Base-by-base conservation (phyloP, 2,888 invertebrate species). In the Carcina quercana region DNA sequence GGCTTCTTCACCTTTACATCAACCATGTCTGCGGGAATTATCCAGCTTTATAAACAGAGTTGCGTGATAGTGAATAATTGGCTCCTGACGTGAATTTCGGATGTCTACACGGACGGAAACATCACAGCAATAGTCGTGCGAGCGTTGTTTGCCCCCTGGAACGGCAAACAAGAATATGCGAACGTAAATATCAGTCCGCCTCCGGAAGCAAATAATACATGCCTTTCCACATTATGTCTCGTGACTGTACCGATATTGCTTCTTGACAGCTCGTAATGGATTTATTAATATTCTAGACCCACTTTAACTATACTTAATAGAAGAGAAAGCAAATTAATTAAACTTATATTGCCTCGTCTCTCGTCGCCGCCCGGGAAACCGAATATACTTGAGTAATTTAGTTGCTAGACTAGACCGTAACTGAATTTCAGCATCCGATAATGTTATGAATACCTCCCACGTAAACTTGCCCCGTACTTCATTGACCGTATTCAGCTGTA, bases 81-180 rank as follows among this genome's bases (percentile, higher is more conserved):
- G 2, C 5, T 11, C 22, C 24, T 28, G 20, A 25, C 19, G 34
- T 46, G 42, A 40, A 45, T 49, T 45, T 47, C 43, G 37, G 33
- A 47, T 47, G 35, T 48, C 42, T 40, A 37, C 40, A 34, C 43
- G 43, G 42, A 34, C 43, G 43, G 42, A 47, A 47, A 47, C 35
- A 34, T 45, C 37, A 30, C 40, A 35, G 47, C 48, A 48, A 49
- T 47, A 48, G 48, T 42, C 41, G 39, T 32, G 38, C 44, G 39
- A 40, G 48, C 28, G 15, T 27, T 33, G 20, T 68, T 69, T 69
- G 59, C 53, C 48, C 43, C 52, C 41, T 53, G 51, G 43, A 50
- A 55, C 45, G 39, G 56, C 55, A 64, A 69, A 68, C 60, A 66
- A 53, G 53, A 60, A 62, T 64, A 63, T 59, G 52, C 47, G 51